phyloP scores from a whole-genome alignment of 2,797 vertebrate species.

The Mus caroli region DNA sequence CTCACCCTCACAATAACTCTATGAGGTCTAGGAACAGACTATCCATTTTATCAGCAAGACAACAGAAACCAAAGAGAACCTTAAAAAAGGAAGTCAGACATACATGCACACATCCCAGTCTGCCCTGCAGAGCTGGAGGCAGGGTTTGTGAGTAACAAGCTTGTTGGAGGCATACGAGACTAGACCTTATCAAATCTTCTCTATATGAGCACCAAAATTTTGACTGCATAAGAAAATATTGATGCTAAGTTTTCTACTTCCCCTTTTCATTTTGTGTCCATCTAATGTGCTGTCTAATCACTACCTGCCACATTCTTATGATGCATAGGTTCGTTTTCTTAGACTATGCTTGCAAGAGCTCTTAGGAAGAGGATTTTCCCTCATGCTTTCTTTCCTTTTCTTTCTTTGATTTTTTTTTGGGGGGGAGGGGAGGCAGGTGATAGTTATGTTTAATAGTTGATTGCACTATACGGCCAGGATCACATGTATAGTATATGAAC shows the following conservation, averaged over 20 bases:
- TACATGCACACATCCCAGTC: background rate
- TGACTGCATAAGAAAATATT: background rate
- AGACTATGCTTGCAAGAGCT: background rate
- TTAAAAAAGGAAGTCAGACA: background rate
- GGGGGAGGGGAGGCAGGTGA: no score
- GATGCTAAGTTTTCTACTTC: background rate
- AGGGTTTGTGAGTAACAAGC: background rate
- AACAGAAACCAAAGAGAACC: background rate
- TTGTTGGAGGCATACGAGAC: background rate
- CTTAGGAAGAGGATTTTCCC: background rate
- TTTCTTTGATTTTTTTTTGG: background rate
- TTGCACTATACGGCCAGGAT: background rate
- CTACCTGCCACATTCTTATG: background rate
- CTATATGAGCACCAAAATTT: constrained; percentile 4
- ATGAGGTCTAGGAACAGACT: background rate
- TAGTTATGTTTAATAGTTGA: background rate
- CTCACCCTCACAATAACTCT: background rate
- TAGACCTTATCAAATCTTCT: background rate
- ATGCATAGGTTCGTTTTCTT: background rate
- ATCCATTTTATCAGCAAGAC: background rate
- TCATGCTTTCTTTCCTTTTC: background rate
- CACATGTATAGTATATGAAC: background rate
- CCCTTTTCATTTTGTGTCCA: constrained; percentile 16
- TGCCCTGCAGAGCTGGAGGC: background rate
- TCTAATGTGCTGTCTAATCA: constrained; percentile 33